These are phyloP conservation scores for Pterobdella sp. DNA, from an alignment of 2,888 invertebrate species.

Conservation along the genomic window DNA sequence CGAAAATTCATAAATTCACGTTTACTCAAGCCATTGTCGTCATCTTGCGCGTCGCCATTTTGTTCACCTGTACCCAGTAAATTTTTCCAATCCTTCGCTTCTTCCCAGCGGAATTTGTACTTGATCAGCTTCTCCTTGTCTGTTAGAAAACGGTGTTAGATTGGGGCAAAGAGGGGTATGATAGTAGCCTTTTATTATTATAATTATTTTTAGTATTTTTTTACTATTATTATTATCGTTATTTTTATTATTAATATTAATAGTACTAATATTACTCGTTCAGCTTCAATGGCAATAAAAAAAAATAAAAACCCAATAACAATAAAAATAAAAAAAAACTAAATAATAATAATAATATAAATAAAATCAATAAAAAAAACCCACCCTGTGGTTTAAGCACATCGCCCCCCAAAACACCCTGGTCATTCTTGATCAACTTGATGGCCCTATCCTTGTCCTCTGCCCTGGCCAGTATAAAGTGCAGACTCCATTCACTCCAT, in stretches of 20 bases:
- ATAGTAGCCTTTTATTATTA: too few species aligned
- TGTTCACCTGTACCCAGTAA: constrained; percentile 67
- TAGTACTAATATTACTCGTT: too few species aligned
- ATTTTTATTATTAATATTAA: too few species aligned
- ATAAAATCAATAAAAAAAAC: constrained; percentile 8
- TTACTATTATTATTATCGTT: too few species aligned
- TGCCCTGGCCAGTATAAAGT: constrained; percentile 65
- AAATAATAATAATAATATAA: background rate
- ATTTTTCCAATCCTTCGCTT: constrained; percentile 65
- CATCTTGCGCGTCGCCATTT: constrained; percentile 65
- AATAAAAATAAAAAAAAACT: background rate
- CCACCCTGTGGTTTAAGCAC: constrained; percentile 32
- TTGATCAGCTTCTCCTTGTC: constrained; percentile 64
- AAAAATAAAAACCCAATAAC: background rate
- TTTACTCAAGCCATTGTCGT: constrained; percentile 65
- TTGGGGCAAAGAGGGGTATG: constrained; percentile 56
- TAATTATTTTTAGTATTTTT: too few species aligned
- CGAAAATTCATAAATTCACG: constrained; percentile 72
- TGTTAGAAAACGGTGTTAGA: constrained; percentile 39
- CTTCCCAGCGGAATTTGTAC: constrained; percentile 70
- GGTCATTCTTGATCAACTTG: constrained; percentile 14
- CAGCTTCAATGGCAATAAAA: too few species aligned
- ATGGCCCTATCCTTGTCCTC: constrained; percentile 29
- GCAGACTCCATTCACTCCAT: constrained; percentile 72
- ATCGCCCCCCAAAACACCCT: constrained; percentile 30